Evolutionary conservation across 2,888 invertebrate species (phyloP).

Genomic region (Monopis laevigella): DNA sequence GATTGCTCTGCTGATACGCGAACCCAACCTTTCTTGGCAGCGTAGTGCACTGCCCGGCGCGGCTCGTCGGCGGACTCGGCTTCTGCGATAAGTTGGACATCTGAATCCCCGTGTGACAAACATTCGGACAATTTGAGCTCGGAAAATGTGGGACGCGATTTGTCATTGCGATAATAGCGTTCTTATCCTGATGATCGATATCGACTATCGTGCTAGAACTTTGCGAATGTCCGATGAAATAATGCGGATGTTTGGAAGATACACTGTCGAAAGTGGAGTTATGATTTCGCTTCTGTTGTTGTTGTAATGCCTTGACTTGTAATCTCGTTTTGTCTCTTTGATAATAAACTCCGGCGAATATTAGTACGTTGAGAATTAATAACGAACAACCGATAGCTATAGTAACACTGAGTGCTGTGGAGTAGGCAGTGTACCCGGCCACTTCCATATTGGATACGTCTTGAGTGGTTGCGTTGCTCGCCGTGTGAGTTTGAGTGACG

Average conservation of each 20-base stretch:
- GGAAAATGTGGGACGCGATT: constrained; percentile 59
- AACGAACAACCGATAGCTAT: constrained; percentile 85
- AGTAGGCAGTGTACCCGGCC: constrained; percentile 79
- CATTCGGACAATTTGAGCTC: constrained; percentile 59
- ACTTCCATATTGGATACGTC: constrained; percentile 83
- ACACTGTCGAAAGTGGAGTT: constrained; percentile 66
- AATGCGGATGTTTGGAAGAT: constrained; percentile 79
- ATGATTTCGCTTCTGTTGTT: constrained; percentile 74
- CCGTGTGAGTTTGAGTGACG: constrained; percentile 47
- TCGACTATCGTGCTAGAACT: constrained; percentile 86
- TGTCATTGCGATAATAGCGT: constrained; percentile 60
- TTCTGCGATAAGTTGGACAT: constrained; percentile 58
- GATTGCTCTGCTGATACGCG: constrained; percentile 46
- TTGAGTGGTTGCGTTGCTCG: constrained; percentile 75
- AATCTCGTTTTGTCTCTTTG: constrained; percentile 80
- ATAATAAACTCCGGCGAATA: constrained; percentile 87
- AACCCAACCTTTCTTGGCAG: constrained; percentile 60
- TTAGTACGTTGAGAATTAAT: constrained; percentile 81
- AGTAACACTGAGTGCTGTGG: constrained; percentile 79
- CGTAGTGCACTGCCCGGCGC: constrained; percentile 51
- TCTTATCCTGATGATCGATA: constrained; percentile 79
- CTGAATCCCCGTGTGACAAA: constrained; percentile 70
- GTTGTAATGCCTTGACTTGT: constrained; percentile 80
- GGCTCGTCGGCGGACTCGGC: constrained; percentile 50
- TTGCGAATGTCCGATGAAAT: constrained; percentile 79